These are phyloP conservation scores for Scaptomyza cyrtandrae DNA, from an alignment of 2,888 invertebrate genomes.

Conservation along the genomic window DNA sequence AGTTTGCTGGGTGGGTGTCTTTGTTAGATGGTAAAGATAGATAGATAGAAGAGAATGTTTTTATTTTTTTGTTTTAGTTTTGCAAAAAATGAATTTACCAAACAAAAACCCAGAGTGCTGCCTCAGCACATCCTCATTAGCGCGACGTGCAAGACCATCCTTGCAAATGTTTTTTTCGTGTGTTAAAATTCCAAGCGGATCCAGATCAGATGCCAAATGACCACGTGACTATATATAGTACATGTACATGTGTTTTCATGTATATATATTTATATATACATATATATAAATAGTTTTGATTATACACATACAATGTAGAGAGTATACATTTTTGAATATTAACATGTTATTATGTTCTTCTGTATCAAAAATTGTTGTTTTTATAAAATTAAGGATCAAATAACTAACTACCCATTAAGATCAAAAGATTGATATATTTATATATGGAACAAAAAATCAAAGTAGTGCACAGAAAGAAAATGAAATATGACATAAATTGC, in stretches of 20 bases:
- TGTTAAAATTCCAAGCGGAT: conserved; percentile 89
- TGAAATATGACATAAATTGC: conserved; percentile 21
- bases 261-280: conserved; percentile 12
- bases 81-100: conserved; percentile 81
- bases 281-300: conserved; percentile 28
- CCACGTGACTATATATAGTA: conserved; percentile 89
- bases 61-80: conserved; percentile 39
- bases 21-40: conserved; percentile 30
- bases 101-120: conserved; percentile 85
- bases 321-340: conserved; percentile 32
- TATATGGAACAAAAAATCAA: conserved; percentile 27
- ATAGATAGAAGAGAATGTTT: too few relatives aligned
- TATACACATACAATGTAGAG: conserved; percentile 38
- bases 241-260: conserved; percentile 20
- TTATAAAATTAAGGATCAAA: conserved; percentile 11
- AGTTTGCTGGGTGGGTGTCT: conserved; percentile 16
- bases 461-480: conserved; percentile 43
- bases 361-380: conserved; percentile 21
- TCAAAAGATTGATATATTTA: conserved; percentile 5
- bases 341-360: conserved; percentile 41
- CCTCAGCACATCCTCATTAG: conserved; percentile 85
- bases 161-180: conserved; percentile 83
- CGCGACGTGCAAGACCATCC: conserved; percentile 84
- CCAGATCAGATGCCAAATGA: conserved; percentile 92
- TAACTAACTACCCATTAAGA: conserved; percentile 50